Percentiles rank a stretch among this genome's conserved stretches.
Evolutionary conservation across 2,888 invertebrate species (phyloP).

Genomic region (Phengaris arion): DNA sequence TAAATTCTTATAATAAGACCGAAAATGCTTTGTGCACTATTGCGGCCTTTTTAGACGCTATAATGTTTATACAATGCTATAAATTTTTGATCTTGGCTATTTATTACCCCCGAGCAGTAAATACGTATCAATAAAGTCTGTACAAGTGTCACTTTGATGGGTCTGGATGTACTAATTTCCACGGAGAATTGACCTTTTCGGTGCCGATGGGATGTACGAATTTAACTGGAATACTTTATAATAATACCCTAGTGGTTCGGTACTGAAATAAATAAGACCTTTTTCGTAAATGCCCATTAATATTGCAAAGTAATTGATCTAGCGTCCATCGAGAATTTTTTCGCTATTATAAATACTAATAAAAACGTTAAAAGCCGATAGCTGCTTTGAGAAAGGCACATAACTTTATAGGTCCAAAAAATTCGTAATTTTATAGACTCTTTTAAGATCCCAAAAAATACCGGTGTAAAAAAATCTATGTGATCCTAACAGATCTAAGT

Average conservation of each 20-base stretch:
- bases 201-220: constrained; percentile 1
- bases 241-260: neutral
- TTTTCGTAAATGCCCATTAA: neutral
- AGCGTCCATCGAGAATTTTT: neutral
- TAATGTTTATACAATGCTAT: constrained; percentile 27
- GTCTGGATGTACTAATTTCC: constrained; percentile 1
- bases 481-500: too few species aligned
- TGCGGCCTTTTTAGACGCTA: neutral
- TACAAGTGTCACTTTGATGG: constrained; percentile 18
- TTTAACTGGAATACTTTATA: constrained; percentile 1
- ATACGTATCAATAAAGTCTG: constrained; percentile 19
- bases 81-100: constrained; percentile 24
- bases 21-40: neutral
- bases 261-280: constrained; percentile 1
- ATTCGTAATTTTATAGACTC: too few species aligned
- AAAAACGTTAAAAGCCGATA: too few species aligned
- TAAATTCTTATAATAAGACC: neutral
- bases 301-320: neutral
- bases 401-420: too few species aligned
- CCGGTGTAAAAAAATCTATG: too few species aligned
- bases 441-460: too few species aligned
- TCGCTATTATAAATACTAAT: too few species aligned
- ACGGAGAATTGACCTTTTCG: constrained; percentile 22
- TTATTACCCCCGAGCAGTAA: constrained; percentile 15
- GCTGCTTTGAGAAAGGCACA: too few species aligned